Conservation (phyloP, 1,140 invertebrate species). For the Cotesia vestalis region DNA sequence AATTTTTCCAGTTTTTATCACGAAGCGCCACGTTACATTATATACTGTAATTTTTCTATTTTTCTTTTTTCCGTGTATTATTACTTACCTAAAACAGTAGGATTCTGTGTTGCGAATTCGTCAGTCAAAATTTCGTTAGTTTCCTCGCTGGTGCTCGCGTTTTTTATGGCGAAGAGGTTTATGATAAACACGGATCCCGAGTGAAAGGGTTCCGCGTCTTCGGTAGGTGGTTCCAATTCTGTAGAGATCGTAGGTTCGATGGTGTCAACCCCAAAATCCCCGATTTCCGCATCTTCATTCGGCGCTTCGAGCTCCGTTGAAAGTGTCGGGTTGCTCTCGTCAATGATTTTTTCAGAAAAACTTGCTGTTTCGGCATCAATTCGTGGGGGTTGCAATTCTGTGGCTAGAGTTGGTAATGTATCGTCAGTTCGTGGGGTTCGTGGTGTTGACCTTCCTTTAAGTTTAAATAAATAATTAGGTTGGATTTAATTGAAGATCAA, state of each 20-base stretch:
- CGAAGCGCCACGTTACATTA: too few relatives aligned
- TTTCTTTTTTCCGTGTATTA: too few relatives aligned
- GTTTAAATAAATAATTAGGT: slow-evolving; percentile 4
- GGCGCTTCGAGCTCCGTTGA: slow-evolving; percentile 12
- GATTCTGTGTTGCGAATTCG: slow-evolving; percentile 35
- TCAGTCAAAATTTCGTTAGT: slow-evolving; percentile 44
- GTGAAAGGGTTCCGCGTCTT: not conserved
- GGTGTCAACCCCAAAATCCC: slow-evolving; percentile 19
- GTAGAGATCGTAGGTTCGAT: slow-evolving; percentile 50
- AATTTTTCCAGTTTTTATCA: too few relatives aligned
- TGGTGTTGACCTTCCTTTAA: not conserved
- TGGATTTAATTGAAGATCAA: not conserved
- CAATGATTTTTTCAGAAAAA: not conserved
- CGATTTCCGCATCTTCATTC: not conserved
- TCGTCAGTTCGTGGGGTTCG: not conserved
- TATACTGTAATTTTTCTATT: too few relatives aligned
- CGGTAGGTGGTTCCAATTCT: slow-evolving; percentile 48
- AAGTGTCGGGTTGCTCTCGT: slow-evolving; percentile 11
- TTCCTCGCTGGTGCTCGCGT: slow-evolving; percentile 44
- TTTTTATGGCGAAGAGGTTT: slow-evolving; percentile 59
- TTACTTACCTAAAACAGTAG: slow-evolving; percentile 42
- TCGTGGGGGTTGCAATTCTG: slow-evolving; percentile 13
- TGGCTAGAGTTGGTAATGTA: slow-evolving; percentile 11
- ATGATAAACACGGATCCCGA: slow-evolving; percentile 53
- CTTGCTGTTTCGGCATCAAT: not conserved